Evolutionary conservation across 2,888 invertebrate genomes (phyloP).

Genomic region (Acronicta psi): DNA sequence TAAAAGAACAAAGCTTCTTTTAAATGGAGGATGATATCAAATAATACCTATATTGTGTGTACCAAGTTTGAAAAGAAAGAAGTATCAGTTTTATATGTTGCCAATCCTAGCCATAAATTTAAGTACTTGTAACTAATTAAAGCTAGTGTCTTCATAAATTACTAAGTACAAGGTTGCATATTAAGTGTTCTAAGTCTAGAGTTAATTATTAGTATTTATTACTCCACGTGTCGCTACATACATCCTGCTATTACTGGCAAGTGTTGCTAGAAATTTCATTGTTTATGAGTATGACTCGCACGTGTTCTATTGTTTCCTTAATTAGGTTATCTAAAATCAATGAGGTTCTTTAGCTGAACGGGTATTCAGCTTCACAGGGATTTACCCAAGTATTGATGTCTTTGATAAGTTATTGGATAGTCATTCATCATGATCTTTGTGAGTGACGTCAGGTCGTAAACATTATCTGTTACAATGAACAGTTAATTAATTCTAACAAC

Average conservation of each 20-base stretch:
- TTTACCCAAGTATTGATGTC: neutral
- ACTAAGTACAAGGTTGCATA: constrained; percentile 29
- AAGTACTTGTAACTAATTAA: constrained; percentile 9
- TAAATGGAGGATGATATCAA: no score
- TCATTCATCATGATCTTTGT: neutral
- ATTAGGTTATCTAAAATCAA: constrained; percentile 6
- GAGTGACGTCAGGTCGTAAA: constrained; percentile 1
- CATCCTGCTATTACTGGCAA: constrained; percentile 37
- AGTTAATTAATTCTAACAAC: constrained; percentile 4
- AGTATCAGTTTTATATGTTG: neutral
- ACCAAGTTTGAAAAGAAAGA: no score
- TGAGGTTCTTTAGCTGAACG: neutral
- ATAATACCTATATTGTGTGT: no score
- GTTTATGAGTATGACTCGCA: constrained; percentile 26
- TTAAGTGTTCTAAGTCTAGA: constrained; percentile 16
- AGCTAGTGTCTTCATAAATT: constrained; percentile 19
- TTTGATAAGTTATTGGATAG: neutral
- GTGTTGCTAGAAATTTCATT: constrained; percentile 38
- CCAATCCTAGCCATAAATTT: neutral
- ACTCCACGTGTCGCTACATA: constrained; percentile 44
- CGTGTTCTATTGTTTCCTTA: constrained; percentile 39
- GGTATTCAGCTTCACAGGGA: neutral
- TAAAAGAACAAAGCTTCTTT: no score
- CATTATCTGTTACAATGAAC: constrained; percentile 1
- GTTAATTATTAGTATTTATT: constrained; percentile 45